phyloP scores from a whole-genome alignment of 2,888 invertebrate genomes.

The Hypomecis atomaria region DNA sequence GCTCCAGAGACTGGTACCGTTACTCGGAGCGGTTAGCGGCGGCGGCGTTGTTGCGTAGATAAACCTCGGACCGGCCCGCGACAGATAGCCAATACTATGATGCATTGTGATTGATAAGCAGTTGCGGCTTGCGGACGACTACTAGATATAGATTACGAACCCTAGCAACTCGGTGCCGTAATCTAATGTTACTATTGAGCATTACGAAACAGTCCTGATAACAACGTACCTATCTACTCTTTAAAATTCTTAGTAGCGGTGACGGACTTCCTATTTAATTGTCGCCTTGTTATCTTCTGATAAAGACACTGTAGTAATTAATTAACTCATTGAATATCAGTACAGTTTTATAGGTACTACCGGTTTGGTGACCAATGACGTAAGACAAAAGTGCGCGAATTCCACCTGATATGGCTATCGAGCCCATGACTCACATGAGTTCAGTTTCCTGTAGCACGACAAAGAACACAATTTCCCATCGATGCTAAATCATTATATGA shows the following conservation, averaged over 20 bases:
- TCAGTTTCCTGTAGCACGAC: conserved; percentile 54
- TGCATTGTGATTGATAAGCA: conserved; percentile 55
- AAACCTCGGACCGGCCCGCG: conserved; percentile 69
- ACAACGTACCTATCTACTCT: neutral
- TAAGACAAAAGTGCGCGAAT: conserved; percentile 80
- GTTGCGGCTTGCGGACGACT: conserved; percentile 51
- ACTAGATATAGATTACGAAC: conserved; percentile 46
- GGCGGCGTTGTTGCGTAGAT: conserved; percentile 72
- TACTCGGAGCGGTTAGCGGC: conserved; percentile 67
- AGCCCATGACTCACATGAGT: conserved; percentile 65
- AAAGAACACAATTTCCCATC: conserved; percentile 26
- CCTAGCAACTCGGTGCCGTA: conserved; percentile 46
- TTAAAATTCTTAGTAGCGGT: conserved; percentile 26
- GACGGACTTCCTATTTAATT: conserved; percentile 1
- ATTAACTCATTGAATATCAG: conserved; percentile 42
- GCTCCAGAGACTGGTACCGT: conserved; percentile 71
- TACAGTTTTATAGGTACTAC: conserved; percentile 48
- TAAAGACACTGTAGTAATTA: no score
- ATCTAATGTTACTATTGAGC: conserved; percentile 19
- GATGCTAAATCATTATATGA: conserved; percentile 17
- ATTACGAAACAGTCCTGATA: conserved; percentile 10
- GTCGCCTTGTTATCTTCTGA: neutral
- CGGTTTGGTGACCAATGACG: conserved; percentile 65
- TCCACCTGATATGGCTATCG: conserved; percentile 56
- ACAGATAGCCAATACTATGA: conserved; percentile 57